Percentiles rank a stretch among this genome's conserved stretches.
phyloP scores from a whole-genome alignment of 2,888 invertebrate genomes.

The Trichogramma evanescens region DNA sequence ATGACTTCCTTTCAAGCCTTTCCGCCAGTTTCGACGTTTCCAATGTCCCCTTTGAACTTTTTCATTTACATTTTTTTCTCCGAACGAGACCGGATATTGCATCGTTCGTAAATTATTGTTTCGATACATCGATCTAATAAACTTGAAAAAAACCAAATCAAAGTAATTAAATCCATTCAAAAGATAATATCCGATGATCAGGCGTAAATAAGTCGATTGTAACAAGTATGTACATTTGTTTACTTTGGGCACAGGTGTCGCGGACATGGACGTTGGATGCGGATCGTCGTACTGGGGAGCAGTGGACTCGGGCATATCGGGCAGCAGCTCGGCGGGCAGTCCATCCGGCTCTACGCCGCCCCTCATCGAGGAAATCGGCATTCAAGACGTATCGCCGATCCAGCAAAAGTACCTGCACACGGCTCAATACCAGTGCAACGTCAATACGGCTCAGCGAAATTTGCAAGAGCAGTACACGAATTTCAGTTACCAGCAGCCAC shows the following conservation, averaged over 20 bases:
- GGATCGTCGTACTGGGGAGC: slow-evolving; percentile 43
- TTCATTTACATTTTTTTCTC: too few relatives aligned
- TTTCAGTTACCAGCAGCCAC: slow-evolving; percentile 11
- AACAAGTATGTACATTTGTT: too few relatives aligned
- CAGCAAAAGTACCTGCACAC: slow-evolving; percentile 27
- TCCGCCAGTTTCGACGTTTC: too few relatives aligned
- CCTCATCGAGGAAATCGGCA: slow-evolving; percentile 42
- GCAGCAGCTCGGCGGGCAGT: slow-evolving; percentile 43
- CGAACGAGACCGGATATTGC: too few relatives aligned
- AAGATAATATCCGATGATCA: too few relatives aligned
- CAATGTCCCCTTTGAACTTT: too few relatives aligned
- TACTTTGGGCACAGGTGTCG: slow-evolving; percentile 19
- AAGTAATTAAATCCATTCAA: too few relatives aligned
- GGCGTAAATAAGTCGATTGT: too few relatives aligned
- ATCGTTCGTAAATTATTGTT: background rate
- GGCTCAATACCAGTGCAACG: slow-evolving; percentile 30
- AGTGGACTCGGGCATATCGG: slow-evolving; percentile 43
- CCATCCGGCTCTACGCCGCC: slow-evolving; percentile 44
- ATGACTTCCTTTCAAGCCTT: too few relatives aligned
- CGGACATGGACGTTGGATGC: slow-evolving; percentile 33
- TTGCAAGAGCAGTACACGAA: slow-evolving; percentile 21
- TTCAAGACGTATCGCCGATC: slow-evolving; percentile 36
- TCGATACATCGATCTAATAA: background rate
- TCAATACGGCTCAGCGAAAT: slow-evolving; percentile 23
- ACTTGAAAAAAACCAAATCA: background rate